phyloP scores from a whole-genome alignment of 2,888 invertebrate genomes.

The Fabriciana adippe region DNA sequence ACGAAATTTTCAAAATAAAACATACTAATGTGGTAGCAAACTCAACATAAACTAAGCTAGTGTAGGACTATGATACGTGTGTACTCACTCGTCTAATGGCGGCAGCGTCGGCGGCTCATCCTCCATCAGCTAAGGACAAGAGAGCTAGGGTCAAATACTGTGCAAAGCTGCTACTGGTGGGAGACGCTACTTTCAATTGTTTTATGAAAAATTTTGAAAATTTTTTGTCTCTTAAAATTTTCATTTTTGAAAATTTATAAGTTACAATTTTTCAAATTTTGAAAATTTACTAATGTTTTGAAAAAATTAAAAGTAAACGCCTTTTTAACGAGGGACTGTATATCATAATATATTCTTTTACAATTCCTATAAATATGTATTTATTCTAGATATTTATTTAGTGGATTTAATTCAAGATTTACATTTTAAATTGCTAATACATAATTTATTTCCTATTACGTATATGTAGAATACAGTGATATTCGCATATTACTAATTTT shows the following conservation, averaged over 20 bases:
- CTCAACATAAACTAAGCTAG: slow-evolving; percentile 11
- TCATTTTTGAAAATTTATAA: neutral
- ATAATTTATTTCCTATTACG: slow-evolving; percentile 2
- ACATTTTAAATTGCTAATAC: neutral
- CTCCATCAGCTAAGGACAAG: slow-evolving; percentile 68
- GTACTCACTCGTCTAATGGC: slow-evolving; percentile 73
- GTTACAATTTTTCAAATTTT: slow-evolving; percentile 1
- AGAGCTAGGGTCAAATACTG: slow-evolving; percentile 52
- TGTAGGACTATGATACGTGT: slow-evolving; percentile 31
- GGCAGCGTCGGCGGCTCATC: slow-evolving; percentile 70
- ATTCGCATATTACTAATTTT: slow-evolving; percentile 8
- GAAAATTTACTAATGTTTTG: neutral
- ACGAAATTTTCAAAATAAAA: neutral
- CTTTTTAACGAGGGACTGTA: neutral
- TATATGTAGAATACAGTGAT: slow-evolving; percentile 2
- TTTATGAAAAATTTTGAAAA: neutral
- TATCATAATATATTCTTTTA: neutral
- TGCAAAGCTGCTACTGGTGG: slow-evolving; percentile 37
- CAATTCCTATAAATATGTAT: neutral
- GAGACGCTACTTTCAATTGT: slow-evolving; percentile 3
- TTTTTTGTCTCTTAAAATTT: neutral
- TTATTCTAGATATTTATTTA: neutral
- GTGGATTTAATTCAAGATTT: neutral
- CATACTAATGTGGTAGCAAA: slow-evolving; percentile 7
- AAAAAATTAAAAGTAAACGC: slow-evolving; percentile 3